Base-by-base conservation (phyloP, 2,888 invertebrate species). In the Lacanobia wlatinum region DNA sequence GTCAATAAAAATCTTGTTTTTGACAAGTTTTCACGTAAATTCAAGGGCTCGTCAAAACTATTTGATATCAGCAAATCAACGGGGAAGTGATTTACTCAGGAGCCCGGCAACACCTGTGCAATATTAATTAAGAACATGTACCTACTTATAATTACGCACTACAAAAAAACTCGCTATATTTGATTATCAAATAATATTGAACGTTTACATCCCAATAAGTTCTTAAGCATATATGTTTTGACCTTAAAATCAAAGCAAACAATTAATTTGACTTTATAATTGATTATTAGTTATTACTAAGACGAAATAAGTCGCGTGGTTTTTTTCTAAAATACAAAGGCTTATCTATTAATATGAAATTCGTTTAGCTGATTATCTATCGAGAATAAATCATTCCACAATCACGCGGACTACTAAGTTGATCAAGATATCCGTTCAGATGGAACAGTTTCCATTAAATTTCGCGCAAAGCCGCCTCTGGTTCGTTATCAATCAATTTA, bases 401-500 rank as follows among this genome's bases (percentile, higher is more conserved):
- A 92, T 91, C 90, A 87, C 77, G 82, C 82, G 82, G 86, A 87
- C 90, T 87, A 84, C 87, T 89, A 88, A 90, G 87, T 89, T 87
- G 89, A 90, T 91, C 90, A 88, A 91, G 91, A 91, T 92, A 92
- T 89, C 89, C 80, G 84, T 88, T 88, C 87, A 89, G 89, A 91
- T 91, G 88, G 87, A 93, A 91, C 90, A 88, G 92, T 92, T 93
- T 92, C 92, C 90, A 94, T 93, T 94, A 92, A 90, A 92, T 92
- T 94, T 93, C 90, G 90, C 92, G 90, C 93, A 91, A 91, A 91
- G 91, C 90, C 88, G 88, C 91, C 90, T 91, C 89, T 89, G 87
- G 89, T 90, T 90, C 89, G 88, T 94, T 95, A 95, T 95, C 95
- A 93, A 93, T 94, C 94, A 94, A 94, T 95, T 95, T 93, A 95